A percentile compares a stretch with the other conserved stretches of the same genome.
These are phyloP conservation scores for Drosophila persimilis DNA, from an alignment of 1,140 invertebrate genomes.

Conservation along the genomic window DNA sequence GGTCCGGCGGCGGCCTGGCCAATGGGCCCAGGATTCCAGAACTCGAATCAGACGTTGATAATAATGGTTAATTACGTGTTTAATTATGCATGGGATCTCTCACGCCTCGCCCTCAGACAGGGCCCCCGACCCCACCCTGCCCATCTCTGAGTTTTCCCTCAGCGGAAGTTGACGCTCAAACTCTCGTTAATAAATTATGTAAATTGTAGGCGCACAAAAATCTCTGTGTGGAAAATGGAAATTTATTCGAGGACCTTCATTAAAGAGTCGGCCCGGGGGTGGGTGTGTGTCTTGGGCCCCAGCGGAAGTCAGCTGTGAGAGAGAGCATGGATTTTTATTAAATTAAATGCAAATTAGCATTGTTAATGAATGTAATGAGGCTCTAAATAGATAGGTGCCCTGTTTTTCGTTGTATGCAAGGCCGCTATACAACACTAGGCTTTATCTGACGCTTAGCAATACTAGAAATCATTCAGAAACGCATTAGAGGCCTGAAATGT, in stretches of 20 bases:
- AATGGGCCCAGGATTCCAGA: constrained; percentile 36
- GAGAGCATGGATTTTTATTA: constrained; percentile 45
- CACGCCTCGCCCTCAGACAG: constrained; percentile 31
- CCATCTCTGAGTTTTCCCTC: constrained; percentile 20
- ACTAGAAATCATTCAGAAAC: no score
- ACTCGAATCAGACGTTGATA: constrained; percentile 78
- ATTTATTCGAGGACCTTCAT: constrained; percentile 56
- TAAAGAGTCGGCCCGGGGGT: constrained; percentile 1
- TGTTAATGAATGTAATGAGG: constrained; percentile 33
- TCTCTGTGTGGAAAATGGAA: constrained; percentile 49
- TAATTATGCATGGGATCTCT: constrained; percentile 74
- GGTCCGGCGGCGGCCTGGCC: constrained; percentile 42
- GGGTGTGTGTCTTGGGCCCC: constrained; percentile 58
- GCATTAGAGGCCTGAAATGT: no score
- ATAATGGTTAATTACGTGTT: constrained; percentile 81
- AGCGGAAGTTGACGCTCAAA: constrained; percentile 77
- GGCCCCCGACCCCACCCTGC: constrained; percentile 8
- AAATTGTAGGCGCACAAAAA: constrained; percentile 77
- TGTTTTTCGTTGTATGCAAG: no score
- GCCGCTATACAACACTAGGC: no score
- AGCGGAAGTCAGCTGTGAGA: constrained; percentile 60
- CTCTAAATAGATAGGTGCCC: no score
- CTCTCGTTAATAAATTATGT: constrained; percentile 80
- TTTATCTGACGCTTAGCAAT: no score
- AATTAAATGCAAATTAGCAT: constrained; percentile 69